A percentile compares a stretch with the other conserved stretches of the same genome.
These are phyloP conservation scores for Candoia aspera DNA, from an alignment of 2,113 vertebrate species.

Conservation along the genomic window DNA sequence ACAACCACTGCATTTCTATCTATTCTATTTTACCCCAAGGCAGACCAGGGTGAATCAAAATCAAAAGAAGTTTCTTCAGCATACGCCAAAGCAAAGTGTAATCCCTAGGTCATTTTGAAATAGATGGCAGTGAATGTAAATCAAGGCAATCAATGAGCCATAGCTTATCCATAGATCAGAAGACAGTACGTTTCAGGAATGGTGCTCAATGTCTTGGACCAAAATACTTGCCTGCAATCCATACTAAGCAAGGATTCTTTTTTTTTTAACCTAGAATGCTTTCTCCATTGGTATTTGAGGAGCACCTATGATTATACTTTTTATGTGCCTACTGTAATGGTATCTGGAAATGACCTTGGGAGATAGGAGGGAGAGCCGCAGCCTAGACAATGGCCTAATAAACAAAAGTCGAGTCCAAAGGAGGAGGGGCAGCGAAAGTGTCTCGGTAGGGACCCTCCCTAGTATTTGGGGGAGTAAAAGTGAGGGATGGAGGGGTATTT, in stretches of 20 bases:
- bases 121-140: neutral
- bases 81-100: neutral
- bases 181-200: neutral
- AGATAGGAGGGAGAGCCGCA: neutral
- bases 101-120: neutral
- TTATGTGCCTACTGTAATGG: neutral
- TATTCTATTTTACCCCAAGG: neutral
- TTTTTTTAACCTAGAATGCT: neutral
- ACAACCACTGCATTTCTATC: neutral
- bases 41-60: neutral
- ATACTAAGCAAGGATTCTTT: neutral
- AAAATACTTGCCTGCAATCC: neutral
- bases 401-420: neutral
- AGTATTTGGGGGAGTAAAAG: too few species aligned
- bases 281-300: neutral
- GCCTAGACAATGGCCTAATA: neutral
- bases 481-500: too few species aligned
- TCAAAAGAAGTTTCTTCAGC: fast-evolving
- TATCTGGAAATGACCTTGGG: neutral
- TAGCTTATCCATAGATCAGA: neutral
- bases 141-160: neutral
- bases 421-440: too few species aligned
- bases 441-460: too few species aligned
- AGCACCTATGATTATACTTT: neutral
- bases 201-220: neutral